Percentiles rank a stretch among this genome's conserved stretches.
Conservation (phyloP, 2,888 invertebrate species). For the Drosophila picticornis region DNA sequence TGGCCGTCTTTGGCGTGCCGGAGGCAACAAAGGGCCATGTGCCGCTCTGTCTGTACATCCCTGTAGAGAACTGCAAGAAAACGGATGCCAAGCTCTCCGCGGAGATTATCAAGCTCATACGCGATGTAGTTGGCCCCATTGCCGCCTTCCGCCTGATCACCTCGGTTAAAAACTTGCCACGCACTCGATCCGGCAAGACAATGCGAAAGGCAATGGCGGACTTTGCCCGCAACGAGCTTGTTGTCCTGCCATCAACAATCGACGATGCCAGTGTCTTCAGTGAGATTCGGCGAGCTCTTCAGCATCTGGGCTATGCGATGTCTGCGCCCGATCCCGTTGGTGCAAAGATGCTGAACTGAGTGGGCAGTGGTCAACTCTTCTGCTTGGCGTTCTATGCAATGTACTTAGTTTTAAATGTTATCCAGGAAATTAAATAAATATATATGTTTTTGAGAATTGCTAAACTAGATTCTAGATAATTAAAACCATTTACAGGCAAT, state of each 20-base stretch:
- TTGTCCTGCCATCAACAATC: slow-evolving; percentile 93
- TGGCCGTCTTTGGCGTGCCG: slow-evolving; percentile 95
- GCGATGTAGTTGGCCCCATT: slow-evolving; percentile 88
- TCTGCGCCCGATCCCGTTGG: slow-evolving; percentile 88
- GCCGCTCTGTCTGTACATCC: slow-evolving; percentile 94
- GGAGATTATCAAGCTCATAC: slow-evolving; percentile 84
- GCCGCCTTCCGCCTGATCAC: slow-evolving; percentile 94
- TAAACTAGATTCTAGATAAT: background rate
- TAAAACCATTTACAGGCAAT: background rate
- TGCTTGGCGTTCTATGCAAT: slow-evolving; percentile 8
- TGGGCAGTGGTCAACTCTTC: background rate
- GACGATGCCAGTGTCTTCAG: slow-evolving; percentile 94
- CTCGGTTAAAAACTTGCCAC: slow-evolving; percentile 92
- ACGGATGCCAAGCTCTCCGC: slow-evolving; percentile 82
- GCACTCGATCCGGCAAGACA: slow-evolving; percentile 92
- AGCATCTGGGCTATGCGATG: slow-evolving; percentile 91
- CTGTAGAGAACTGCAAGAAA: slow-evolving; percentile 86
- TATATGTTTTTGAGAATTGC: slow-evolving; percentile 15
- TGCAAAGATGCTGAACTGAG: slow-evolving; percentile 69
- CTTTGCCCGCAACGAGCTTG: slow-evolving; percentile 92
- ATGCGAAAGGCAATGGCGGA: slow-evolving; percentile 94
- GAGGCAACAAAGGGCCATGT: slow-evolving; percentile 96
- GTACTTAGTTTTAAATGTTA: slow-evolving; percentile 21
- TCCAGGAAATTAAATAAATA: slow-evolving; percentile 48
- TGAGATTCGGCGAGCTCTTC: slow-evolving; percentile 91